Conservation (phyloP, 2,113 vertebrate species). For the Lepus europaeus region DNA sequence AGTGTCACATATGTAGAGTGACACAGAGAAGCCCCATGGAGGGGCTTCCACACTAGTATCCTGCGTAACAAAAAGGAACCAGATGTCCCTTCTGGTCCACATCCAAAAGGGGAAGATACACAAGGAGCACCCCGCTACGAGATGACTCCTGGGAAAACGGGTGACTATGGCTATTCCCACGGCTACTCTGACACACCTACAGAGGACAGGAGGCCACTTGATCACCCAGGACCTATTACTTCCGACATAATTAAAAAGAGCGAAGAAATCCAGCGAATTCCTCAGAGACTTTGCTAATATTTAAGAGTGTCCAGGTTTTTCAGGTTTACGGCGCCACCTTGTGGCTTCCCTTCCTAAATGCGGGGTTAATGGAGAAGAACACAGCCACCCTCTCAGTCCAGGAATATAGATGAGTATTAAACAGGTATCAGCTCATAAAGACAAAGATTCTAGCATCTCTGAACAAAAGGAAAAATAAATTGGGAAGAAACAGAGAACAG, state of each 20-base stretch:
- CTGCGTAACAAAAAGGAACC: not conserved
- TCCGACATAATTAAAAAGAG: not conserved
- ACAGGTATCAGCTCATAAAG: not conserved
- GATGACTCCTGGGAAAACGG: not conserved
- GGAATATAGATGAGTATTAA: not conserved
- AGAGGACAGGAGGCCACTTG: not conserved
- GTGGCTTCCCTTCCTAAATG: conserved; percentile 72
- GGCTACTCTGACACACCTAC: not conserved
- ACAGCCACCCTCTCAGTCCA: not conserved
- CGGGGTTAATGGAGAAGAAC: not conserved
- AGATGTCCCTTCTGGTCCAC: not conserved
- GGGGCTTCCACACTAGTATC: not conserved
- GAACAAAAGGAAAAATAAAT: conserved; percentile 49
- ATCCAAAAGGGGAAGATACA: not conserved
- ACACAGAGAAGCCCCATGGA: not conserved
- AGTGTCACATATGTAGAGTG: not conserved
- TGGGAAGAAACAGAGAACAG: not conserved
- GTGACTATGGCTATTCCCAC: not conserved
- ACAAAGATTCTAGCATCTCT: conserved; percentile 39
- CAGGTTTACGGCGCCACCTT: conserved; percentile 84
- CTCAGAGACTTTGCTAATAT: conserved; percentile 55
- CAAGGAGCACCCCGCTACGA: not conserved
- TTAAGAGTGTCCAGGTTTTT: not conserved
- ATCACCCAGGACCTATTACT: conserved; percentile 25
- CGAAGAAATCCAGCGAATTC: not conserved